Evolutionary conservation across 2,113 vertebrate species (phyloP).

Genomic region (Calypte anna): DNA sequence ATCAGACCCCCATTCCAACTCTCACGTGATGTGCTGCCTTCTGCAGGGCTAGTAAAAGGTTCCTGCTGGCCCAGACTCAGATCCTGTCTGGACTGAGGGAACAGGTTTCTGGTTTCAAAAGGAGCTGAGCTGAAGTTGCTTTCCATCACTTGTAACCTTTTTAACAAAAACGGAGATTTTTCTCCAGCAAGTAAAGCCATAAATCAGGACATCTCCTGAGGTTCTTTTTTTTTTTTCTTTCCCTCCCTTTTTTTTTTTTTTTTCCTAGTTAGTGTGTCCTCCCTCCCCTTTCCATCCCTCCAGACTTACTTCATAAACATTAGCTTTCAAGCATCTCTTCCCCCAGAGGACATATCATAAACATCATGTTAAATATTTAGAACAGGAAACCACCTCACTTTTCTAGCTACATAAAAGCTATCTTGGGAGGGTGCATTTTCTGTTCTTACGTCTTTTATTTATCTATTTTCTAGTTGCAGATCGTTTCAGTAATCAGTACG

Average conservation of each 20-base stretch:
- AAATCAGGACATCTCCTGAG: conserved; percentile 66
- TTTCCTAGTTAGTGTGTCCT: neutral
- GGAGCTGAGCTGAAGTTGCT: neutral
- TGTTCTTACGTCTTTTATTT: conserved; percentile 29
- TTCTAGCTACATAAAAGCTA: conserved; percentile 63
- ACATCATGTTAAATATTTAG: conserved; percentile 73
- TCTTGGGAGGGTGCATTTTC: conserved; percentile 39
- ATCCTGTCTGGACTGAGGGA: conserved; percentile 38
- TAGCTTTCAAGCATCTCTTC: conserved; percentile 62
- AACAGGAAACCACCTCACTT: conserved; percentile 70
- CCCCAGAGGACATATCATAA: conserved; percentile 63
- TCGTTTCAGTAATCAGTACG: neutral
- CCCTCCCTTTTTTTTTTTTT: neutral
- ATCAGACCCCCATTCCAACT: conserved; percentile 9
- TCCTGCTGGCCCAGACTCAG: conserved; percentile 60
- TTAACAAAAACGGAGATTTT: conserved; percentile 47
- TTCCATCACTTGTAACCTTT: conserved; percentile 39
- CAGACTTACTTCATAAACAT: conserved; percentile 74
- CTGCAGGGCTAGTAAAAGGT: conserved; percentile 29
- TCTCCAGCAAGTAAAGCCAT: conserved; percentile 42
- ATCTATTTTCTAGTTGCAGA: conserved; percentile 33
- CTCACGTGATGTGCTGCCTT: conserved; percentile 2
- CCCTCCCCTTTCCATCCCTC: conserved; percentile 60
- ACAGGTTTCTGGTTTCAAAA: conserved; percentile 75
- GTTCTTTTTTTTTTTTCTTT: neutral